Base-by-base conservation (phyloP, 2,797 vertebrate genomes). In the Pipistrellus pipistrellus region DNA sequence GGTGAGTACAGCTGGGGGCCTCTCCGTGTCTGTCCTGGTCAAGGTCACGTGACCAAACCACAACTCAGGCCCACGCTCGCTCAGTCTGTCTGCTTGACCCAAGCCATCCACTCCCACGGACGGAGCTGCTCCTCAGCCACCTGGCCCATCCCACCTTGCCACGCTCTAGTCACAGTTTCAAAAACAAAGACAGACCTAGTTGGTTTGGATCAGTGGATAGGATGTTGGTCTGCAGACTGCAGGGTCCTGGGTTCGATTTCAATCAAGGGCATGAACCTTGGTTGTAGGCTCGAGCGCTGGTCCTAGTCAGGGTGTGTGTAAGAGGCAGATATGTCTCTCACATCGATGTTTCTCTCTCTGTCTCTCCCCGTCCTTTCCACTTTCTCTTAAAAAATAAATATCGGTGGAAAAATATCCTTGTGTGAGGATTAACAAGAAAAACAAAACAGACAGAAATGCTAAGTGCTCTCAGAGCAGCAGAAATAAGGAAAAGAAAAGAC, bases 1-100 rank as follows among this genome's bases (percentile, higher is more conserved):
- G 99, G 99, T 99, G 93, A 98, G 98, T 85, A 38, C 80, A 15
- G 46, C 76, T 17, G 48, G 3, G 15, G 51, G 2, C 20, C 10
- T 4, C 17, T 25, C 14, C 0, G 3, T 25, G 55, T 66, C 35
- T 25, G 1, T 4, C 27, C 18, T 55, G 48, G 11, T 68, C 41
- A 38, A n/a, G 35, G 23, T 81, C 41, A 0, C 12, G 4, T 13
- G 30, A 64, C 81, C 84, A 64, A 77, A 32, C 27, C 48, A 73
- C 12, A 32, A 18, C 62, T 64, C 77, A 5, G 23, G 46, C n/a
- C 21, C n/a, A 32, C 6, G 5, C 10, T 6, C 51, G 20, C 30
- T 17, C 78, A 32, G 15, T 27, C 7, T 3, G 3, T 20, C 38
- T 8, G 11, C 53, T 23, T 46, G 72, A 35, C 38, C 72, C 4